Evolutionary conservation across 2,888 invertebrate species (phyloP).

Genomic region (Gastracanthus pulcherrimus): DNA sequence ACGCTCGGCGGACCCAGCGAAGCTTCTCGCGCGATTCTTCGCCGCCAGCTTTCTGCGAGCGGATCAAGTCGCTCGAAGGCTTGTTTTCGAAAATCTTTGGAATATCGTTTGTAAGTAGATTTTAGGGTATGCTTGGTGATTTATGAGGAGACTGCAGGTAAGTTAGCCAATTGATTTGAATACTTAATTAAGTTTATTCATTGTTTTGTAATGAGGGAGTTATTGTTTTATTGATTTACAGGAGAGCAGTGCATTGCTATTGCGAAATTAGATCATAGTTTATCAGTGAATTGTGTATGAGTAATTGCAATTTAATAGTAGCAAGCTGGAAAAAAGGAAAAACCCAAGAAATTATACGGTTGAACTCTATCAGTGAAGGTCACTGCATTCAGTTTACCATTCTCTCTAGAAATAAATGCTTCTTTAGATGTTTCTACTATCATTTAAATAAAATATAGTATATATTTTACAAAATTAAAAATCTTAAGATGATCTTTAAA

Average conservation of each 20-base stretch:
- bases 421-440: not conserved
- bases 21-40: not conserved
- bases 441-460: not conserved
- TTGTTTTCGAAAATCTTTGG: not conserved
- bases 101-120: too few species aligned
- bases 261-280: constrained; percentile 14
- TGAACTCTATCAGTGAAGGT: constrained; percentile 32
- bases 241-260: too few species aligned
- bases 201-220: not conserved
- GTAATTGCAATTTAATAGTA: not conserved
- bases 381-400: not conserved
- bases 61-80: not conserved
- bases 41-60: not conserved
- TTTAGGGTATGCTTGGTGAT: too few species aligned
- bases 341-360: constrained; percentile 10
- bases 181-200: too few species aligned
- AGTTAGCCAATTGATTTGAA: too few species aligned
- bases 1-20: constrained; percentile 70
- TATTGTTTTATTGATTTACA: not conserved
- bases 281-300: not conserved
- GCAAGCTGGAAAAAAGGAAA: constrained; percentile 24
- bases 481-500: too few species aligned
- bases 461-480: too few species aligned
- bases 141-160: too few species aligned
- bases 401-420: constrained; percentile 1